phyloP scores from a whole-genome alignment of 2,888 invertebrate species.

The Tachina fera region DNA sequence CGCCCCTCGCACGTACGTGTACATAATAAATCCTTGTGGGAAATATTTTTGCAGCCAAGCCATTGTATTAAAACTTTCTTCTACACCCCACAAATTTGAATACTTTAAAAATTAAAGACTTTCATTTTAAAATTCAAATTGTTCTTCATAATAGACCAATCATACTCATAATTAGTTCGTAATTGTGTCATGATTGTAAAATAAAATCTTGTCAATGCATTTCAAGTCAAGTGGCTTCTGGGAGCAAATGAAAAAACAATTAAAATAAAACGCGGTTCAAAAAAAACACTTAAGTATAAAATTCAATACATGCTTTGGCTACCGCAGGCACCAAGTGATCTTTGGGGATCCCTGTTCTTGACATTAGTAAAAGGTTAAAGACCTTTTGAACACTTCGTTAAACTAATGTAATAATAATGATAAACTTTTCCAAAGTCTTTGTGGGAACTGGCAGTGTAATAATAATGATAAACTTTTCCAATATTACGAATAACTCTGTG shows the following conservation, averaged over 20 bases:
- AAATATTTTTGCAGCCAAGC: not conserved
- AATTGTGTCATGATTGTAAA: conserved; percentile 67
- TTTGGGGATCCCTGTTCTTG: not conserved
- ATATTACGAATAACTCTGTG: not conserved
- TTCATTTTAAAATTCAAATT: conserved; percentile 11
- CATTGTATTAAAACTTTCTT: not conserved
- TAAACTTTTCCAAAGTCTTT: conserved; percentile 7
- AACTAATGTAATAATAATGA: conserved; percentile 27
- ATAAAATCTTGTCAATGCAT: conserved; percentile 58
- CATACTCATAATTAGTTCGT: conserved; percentile 64
- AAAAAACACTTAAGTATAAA: conserved; percentile 54
- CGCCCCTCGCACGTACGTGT: not conserved
- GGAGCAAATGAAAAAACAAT: conserved; percentile 29
- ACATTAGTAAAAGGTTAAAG: conserved; percentile 49
- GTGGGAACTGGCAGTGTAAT: conserved; percentile 24
- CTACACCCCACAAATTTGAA: not conserved
- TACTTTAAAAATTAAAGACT: not conserved
- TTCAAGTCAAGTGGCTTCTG: conserved; percentile 58
- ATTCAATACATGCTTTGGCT: not conserved
- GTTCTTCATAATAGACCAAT: conserved; percentile 24
- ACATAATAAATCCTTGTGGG: conserved; percentile 37
- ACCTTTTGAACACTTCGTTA: conserved; percentile 59
- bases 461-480: conserved; percentile 9
- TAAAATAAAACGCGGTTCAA: conserved; percentile 29
- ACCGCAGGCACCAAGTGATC: conserved; percentile 7